Percentiles rank a stretch among this genome's conserved stretches.
Conservation (phyloP, 2,113 vertebrate genomes). For the Crocuta crocuta region DNA sequence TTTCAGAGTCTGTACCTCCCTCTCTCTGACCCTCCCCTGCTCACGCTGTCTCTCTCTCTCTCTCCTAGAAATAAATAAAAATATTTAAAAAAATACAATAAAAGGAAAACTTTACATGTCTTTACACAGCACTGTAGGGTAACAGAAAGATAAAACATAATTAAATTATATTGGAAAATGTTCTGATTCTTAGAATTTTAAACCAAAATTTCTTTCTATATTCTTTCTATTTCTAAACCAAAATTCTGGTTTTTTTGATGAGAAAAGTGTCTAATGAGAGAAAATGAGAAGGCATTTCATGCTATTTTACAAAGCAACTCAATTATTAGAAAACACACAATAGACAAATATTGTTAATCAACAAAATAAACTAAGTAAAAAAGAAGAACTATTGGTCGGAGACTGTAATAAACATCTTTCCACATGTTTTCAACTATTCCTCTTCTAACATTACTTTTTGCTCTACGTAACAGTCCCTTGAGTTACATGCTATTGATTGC, state of each 20-base stretch:
- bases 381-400: neutral
- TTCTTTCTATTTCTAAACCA: too few species aligned
- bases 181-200: conserved; percentile 50
- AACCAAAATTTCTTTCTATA: conserved; percentile 7
- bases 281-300: neutral
- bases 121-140: neutral
- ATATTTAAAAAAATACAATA: too few species aligned
- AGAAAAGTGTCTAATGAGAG: neutral
- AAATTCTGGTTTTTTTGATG: neutral
- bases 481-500: neutral
- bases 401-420: neutral
- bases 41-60: too few species aligned
- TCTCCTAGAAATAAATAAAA: too few species aligned
- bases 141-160: conserved; percentile 11
- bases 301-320: neutral
- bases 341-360: neutral
- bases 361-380: neutral
- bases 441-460: neutral
- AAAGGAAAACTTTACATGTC: neutral
- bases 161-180: conserved; percentile 5
- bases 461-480: neutral
- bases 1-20: too few species aligned
- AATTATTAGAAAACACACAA: conserved; percentile 3
- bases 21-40: too few species aligned
- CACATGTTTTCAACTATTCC: neutral